Evolutionary conservation across 37 sponge, comb jelly and placozoan species (phyloP).

Genomic region (Chondrilla cf. caribensis): DNA sequence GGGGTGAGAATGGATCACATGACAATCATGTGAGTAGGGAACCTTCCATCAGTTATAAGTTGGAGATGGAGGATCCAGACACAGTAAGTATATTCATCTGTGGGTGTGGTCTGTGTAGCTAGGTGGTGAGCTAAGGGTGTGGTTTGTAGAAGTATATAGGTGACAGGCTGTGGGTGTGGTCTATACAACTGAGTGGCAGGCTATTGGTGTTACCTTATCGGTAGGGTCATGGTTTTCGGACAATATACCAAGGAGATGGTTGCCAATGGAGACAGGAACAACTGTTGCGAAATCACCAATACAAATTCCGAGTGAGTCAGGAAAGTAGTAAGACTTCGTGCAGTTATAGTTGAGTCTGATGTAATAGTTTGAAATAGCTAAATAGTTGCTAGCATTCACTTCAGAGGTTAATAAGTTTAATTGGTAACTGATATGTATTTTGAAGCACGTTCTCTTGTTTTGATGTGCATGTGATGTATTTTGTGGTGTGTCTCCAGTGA

Average conservation of each 20-base stretch:
- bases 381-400: too few relatives aligned
- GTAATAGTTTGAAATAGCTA: too few relatives aligned
- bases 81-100: constrained; percentile 18
- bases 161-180: neutral
- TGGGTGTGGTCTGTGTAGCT: neutral
- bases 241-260: constrained; percentile 40
- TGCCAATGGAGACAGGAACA: neutral
- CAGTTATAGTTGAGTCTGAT: too few relatives aligned
- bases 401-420: too few relatives aligned
- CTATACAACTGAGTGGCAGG: neutral
- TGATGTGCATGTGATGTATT: too few relatives aligned
- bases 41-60: constrained; percentile 34
- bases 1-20: neutral
- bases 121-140: too few relatives aligned
- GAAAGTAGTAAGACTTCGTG: too few relatives aligned
- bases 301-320: constrained; percentile 2
- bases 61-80: constrained; percentile 64
- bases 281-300: neutral
- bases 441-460: too few relatives aligned
- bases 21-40: constrained; percentile 6
- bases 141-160: too few relatives aligned
- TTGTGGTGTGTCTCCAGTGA: too few relatives aligned
- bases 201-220: neutral
- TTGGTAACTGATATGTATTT: too few relatives aligned
- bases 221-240: constrained; percentile 73